Conservation (phyloP, 2,113 vertebrate species). For the Lepisosteus oculatus region DNA sequence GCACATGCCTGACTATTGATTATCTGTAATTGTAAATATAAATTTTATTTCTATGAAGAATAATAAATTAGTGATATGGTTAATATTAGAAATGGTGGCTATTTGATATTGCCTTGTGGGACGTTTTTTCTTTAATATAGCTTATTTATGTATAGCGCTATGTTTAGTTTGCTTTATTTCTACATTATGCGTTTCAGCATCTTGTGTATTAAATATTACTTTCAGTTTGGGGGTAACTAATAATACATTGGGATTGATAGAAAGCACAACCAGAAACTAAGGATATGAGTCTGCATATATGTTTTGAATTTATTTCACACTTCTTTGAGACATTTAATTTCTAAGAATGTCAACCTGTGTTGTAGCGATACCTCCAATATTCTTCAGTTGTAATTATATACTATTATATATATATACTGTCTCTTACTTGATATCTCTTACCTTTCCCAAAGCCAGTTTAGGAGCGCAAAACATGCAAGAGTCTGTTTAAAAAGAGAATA, state of each 20-base stretch:
- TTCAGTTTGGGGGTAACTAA: not conserved
- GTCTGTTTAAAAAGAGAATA: too few relatives aligned
- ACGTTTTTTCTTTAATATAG: too few relatives aligned
- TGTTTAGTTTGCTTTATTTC: too few relatives aligned
- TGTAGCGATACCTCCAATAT: not conserved
- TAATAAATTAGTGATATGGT: too few relatives aligned
- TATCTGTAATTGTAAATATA: too few relatives aligned
- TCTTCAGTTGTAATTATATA: not conserved
- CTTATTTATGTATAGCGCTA: not conserved
- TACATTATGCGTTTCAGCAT: too few relatives aligned
- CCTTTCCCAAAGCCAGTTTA: not conserved
- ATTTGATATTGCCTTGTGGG: too few relatives aligned
- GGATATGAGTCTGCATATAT: not conserved
- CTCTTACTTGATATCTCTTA: not conserved
- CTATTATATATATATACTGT: not conserved
- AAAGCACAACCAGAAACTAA: not conserved
- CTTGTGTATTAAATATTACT: too few relatives aligned
- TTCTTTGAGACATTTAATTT: not conserved
- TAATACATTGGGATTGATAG: not conserved
- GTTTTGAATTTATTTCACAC: not conserved
- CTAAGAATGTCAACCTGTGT: not conserved
- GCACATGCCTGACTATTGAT: not conserved
- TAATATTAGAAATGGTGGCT: too few relatives aligned
- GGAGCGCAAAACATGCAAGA: too few relatives aligned
- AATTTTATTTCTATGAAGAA: too few relatives aligned